Percentiles rank a stretch among this genome's conserved stretches.
Evolutionary conservation across 2,888 invertebrate species (phyloP).

Genomic region (Xestia c-nigrum): DNA sequence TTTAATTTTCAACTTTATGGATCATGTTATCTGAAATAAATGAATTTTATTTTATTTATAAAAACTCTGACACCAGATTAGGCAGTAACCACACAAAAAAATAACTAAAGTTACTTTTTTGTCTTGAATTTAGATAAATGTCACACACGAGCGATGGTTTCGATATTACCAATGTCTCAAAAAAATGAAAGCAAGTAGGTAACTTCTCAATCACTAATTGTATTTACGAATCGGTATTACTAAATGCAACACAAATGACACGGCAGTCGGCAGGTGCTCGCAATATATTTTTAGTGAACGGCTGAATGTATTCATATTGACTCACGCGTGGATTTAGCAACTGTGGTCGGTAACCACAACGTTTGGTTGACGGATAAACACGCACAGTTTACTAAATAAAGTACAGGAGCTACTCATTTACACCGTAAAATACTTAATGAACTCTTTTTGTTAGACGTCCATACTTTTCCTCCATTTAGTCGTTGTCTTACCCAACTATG

Average conservation of each 20-base stretch:
- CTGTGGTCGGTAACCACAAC: slow-evolving; percentile 22
- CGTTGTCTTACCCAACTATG: no score
- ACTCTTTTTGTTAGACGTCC: no score
- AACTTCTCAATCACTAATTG: neutral
- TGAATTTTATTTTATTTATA: no score
- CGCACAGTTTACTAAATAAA: slow-evolving; percentile 15
- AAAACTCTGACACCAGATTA: no score
- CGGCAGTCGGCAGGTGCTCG: slow-evolving; percentile 39
- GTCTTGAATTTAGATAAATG: no score
- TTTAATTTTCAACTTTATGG: no score
- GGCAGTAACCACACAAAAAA: no score
- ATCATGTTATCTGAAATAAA: no score
- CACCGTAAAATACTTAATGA: neutral
- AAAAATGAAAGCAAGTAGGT: neutral
- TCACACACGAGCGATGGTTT: no score
- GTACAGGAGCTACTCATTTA: neutral
- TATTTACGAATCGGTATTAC: slow-evolving; percentile 9
- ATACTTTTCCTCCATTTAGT: neutral
- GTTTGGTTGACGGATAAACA: slow-evolving; percentile 10
- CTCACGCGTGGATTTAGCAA: slow-evolving; percentile 39
- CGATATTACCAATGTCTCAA: neutral
- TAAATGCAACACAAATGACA: slow-evolving; percentile 23
- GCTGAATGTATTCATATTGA: slow-evolving; percentile 50
- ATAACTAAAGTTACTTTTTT: no score
- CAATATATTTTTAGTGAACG: slow-evolving; percentile 50